Percentiles rank a stretch among this genome's conserved stretches.
Conservation (phyloP, 2,888 invertebrate genomes). For the Napeogenes inachia region DNA sequence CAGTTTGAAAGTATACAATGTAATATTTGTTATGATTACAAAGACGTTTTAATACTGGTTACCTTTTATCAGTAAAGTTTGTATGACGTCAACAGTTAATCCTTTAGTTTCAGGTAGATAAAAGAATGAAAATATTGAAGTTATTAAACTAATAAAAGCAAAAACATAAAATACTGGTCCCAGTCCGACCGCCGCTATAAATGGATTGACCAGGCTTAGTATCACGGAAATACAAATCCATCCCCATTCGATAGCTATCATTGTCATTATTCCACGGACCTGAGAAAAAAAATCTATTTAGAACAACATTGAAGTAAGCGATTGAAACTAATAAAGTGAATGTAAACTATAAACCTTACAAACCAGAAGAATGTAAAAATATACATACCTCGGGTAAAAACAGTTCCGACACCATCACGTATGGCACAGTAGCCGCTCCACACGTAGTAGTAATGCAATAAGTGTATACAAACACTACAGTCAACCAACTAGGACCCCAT, state of each 20-base stretch:
- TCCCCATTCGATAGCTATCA: constrained; percentile 49
- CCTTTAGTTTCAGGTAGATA: constrained; percentile 55
- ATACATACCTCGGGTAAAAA: constrained; percentile 56
- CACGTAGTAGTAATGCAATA: constrained; percentile 42
- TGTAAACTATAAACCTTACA: neutral
- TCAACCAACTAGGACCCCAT: constrained; percentile 52
- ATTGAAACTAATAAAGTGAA: no score
- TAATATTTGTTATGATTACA: no score
- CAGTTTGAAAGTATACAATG: no score
- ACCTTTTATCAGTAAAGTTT: constrained; percentile 37
- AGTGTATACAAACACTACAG: constrained; percentile 43
- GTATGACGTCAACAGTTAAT: constrained; percentile 48
- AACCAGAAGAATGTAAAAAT: neutral
- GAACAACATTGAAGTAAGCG: no score
- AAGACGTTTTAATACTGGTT: constrained; percentile 3
- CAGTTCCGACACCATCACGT: constrained; percentile 47
- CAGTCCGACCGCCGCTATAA: constrained; percentile 41
- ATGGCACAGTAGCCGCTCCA: constrained; percentile 55
- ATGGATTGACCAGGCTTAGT: constrained; percentile 48
- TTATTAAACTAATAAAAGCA: constrained; percentile 37
- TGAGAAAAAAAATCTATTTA: constrained; percentile 32
- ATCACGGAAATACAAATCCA: constrained; percentile 49
- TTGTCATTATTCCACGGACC: constrained; percentile 48
- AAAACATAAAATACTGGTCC: constrained; percentile 53
- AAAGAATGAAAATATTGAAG: constrained; percentile 38